Evolutionary conservation across 2,113 vertebrate species (phyloP), one percentile per base, ranked within the genome.

Genomic region (Dipodomys spectabilis): DNA sequence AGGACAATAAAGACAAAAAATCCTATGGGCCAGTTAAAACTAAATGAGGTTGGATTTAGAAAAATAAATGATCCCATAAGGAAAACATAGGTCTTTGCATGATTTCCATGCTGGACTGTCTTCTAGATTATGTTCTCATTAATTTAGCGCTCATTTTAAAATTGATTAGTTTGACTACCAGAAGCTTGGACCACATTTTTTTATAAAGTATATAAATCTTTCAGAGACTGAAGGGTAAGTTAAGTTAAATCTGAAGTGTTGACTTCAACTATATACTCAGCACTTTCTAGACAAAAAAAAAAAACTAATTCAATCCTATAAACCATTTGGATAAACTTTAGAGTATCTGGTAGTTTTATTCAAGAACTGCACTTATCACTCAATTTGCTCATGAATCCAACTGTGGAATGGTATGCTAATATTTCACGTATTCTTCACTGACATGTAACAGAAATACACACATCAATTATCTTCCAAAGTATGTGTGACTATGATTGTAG

Each of bases 61-160:
- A 18, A 77, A 69, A 57, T 71, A 3, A 49, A 27, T 49, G 0
- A 60, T 6, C 92, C n/a, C 28, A 5, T 7, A 53, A 4, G 32
- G 39, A 91, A 20, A 74, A 53, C 39, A 20, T 13, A 32, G 32
- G 77, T 2, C 4, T 11, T 27, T 0, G 6, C 7, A 81, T 91
- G 19, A 22, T 72, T 57, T 82, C 16, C 44, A 6, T 2, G 7
- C 4, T 1, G 25, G 20, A 5, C 65, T 69, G 4, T 0, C 5
- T 92, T 86, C 20, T 53, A 11, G n/a, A 57, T 9, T 25, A 19
- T 65, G 35, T 87, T 78, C 5, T 64, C 60, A 20, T 44, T 30
- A 85, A 27, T 30, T 1, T 0, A 25, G 13, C 19, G 19, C 8
- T 57, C 39, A 69, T 13, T 22, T 77, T 19, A 11, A 4, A 60